Evolutionary conservation across 2,888 invertebrate genomes (phyloP).

Genomic region (Thymelicus acteon): DNA sequence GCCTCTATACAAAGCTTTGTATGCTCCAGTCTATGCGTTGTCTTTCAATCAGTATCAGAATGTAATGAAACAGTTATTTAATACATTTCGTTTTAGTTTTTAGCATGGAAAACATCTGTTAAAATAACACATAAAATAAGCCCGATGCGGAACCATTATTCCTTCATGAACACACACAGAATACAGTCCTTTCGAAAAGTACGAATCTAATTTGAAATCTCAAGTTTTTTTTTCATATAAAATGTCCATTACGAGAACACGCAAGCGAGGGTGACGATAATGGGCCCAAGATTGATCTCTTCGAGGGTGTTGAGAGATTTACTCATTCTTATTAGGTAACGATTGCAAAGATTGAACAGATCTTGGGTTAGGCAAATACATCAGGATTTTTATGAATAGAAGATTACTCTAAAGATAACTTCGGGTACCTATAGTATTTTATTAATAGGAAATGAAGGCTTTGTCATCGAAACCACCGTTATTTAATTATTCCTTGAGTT

Average conservation of each 20-base stretch:
- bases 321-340: slow-evolving; percentile 7
- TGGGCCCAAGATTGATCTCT: slow-evolving; percentile 20
- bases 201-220: background rate
- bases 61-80: too few relatives aligned
- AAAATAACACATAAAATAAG: background rate
- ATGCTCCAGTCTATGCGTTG: too few relatives aligned
- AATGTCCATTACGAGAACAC: slow-evolving; percentile 10
- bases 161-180: background rate
- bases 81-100: too few relatives aligned
- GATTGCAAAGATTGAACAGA: slow-evolving; percentile 11
- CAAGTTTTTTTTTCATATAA: slow-evolving; percentile 9
- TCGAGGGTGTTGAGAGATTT: slow-evolving; percentile 4
- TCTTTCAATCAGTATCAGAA: too few relatives aligned
- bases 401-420: background rate
- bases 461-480: too few relatives aligned
- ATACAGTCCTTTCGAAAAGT: background rate
- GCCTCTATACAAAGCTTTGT: too few relatives aligned
- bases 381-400: background rate
- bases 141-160: background rate
- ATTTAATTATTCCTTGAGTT: too few relatives aligned
- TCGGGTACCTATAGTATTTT: background rate
- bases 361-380: slow-evolving; percentile 2
- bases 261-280: slow-evolving; percentile 13
- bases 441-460: too few relatives aligned
- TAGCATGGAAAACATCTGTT: too few relatives aligned